Percentiles rank a stretch among this genome's conserved stretches.
These are phyloP conservation scores for Strigamia transsilvanica DNA, from an alignment of 2,888 invertebrate genomes.

Conservation along the genomic window DNA sequence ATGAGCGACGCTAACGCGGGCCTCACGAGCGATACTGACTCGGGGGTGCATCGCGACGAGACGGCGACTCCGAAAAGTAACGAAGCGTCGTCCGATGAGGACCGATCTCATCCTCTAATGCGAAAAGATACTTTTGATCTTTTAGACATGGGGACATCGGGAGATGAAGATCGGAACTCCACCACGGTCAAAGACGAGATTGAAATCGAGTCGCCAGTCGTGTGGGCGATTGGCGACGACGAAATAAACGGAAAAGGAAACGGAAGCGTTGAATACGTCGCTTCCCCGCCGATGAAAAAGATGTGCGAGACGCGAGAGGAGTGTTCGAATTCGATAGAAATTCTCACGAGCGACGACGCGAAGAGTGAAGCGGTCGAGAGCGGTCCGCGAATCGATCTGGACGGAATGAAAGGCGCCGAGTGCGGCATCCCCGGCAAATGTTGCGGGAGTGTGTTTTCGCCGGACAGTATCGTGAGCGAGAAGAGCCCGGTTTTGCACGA, in stretches of 20 bases:
- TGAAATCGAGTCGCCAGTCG: not conserved
- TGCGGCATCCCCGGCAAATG: not conserved
- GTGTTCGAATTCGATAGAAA: not conserved
- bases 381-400: not conserved
- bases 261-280: too few relatives aligned
- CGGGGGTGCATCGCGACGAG: not conserved
- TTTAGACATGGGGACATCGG: not conserved
- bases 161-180: constrained; percentile 1
- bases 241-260: not conserved
- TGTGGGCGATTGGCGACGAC: constrained; percentile 36
- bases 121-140: constrained; percentile 50
- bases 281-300: not conserved
- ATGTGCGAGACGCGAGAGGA: not conserved
- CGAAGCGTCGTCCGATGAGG: not conserved
- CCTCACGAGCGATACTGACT: not conserved
- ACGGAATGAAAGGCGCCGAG: not conserved
- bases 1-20: not conserved
- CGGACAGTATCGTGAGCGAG: constrained; percentile 47
- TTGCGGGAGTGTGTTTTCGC: constrained; percentile 20
- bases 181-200: not conserved
- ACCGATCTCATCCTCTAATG: constrained; percentile 22
- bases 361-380: not conserved
- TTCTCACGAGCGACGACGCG: not conserved
- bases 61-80: not conserved
- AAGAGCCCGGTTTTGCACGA: constrained; percentile 26